Evolutionary conservation across 1,140 invertebrate species (phyloP), one percentile per base, ranked within the genome.

Genomic region (Bombus pascuorum): DNA sequence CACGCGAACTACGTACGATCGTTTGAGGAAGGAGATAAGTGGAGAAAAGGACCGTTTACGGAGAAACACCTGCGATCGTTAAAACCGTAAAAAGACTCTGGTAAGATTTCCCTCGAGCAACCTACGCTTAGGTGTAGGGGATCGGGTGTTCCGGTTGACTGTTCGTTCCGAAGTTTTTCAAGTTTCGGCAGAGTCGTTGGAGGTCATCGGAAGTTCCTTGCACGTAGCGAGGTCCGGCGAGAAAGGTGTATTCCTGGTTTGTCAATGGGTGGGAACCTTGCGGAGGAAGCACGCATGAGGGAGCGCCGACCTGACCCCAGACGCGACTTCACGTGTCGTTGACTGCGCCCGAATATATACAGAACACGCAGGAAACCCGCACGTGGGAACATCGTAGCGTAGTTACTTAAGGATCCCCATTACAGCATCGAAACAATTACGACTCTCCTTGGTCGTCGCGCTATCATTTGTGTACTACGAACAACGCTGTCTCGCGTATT

Each of bases 311-410:
- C 80, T 89, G 88, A 89, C 88, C 87, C 88, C 88, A 89, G 88
- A 89, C 87, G 87, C 88, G 87, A 89, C 88, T 89, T 89, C 88
- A 89, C 88, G 88, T 89, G 88, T 89, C 87, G 88, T 89, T 89
- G 87, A 87, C 88, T 89, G 88, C 88, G 87, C 47, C 88, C 88
- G 80, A 89, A 89, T 89, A 89, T 89, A 89, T 89, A 86, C 71
- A 74, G 70, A 57, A 74, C 57, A 32, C 15, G 62, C 88, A 89
- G 88, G 88, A 89, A 89, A 88, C 85, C 77, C 88, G 73, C 42
- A 89, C 88, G 88, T 89, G 88, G 88, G 88, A 89, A 89, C 81
- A 78, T 73, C 75, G 70, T 84, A 83, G 84, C 80, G 86, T 68
- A 70, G 53, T 77, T 86, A 57, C 88, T 89, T 76, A 82, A 81